Base-by-base conservation (phyloP, 2,113 vertebrate genomes). In the Malurus cyaneus region DNA sequence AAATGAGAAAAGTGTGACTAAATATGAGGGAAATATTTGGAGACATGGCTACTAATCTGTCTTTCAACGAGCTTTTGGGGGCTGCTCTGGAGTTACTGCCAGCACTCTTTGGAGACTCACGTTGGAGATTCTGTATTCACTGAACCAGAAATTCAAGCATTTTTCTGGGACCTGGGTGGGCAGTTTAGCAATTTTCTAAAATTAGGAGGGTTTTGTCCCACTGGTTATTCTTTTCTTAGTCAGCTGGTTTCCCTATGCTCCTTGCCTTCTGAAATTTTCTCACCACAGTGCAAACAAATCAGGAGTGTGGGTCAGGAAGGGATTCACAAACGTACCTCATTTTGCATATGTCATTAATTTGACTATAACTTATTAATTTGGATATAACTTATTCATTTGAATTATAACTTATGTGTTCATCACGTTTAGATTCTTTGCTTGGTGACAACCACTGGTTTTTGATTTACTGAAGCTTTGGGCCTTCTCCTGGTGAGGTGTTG, bases 271-370 rank as follows among this genome's bases (percentile, higher is more conserved):
- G 49, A 14, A 41, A n/a, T 41, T 89, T 79, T 28, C 53, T 76
- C 6, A 64, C 50, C 24, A 36, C 5, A 2, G 0, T 41, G 19
- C 9, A 91, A 85, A 52, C 12, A 78, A 90, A 44, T 65, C 18
- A 34, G 3, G 31, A 9, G 2, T 1, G 0, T n/a, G 9, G 5
- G 6, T 15, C 60, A 49, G 36, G 57, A 83, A 56, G 9, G 8
- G 15, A 59, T 71, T 76, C 36, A 67, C 16, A 59, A 59, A 66
- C 17, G 3, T 18, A 49, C n/a, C 10, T 71, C 4, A 36, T 70
- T 67, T 78, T 92, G 6, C 18, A 29, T 31, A 18, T 42, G 10
- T 6, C n/a, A 49, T 62, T 61, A 60, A 23, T 71, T 59, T 60
- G 34, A 60, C 41, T 28, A 17, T 39, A 39, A 39, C 39, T 39